These are phyloP conservation scores for Leptinotarsa texana DNA, from an alignment of 1,140 invertebrate genomes.

Conservation along the genomic window DNA sequence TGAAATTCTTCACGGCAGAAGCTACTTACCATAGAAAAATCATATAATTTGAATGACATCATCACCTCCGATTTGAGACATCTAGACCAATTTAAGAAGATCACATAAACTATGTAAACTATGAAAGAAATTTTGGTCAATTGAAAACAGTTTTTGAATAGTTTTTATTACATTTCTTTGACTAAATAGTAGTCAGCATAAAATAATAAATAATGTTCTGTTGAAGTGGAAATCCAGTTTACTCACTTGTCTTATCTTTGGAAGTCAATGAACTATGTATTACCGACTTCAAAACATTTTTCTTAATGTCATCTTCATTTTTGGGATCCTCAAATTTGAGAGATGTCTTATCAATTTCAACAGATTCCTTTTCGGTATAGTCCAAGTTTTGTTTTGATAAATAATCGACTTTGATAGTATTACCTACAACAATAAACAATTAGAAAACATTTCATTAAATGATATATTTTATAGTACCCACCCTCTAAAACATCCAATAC, in stretches of 20 bases:
- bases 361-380: slow-evolving; percentile 3
- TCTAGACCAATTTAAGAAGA: too few relatives aligned
- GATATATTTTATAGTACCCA: background rate
- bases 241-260: slow-evolving; percentile 46
- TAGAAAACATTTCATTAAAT: background rate
- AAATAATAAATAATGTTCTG: too few relatives aligned
- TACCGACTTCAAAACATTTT: slow-evolving; percentile 58
- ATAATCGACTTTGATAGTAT: slow-evolving; percentile 31
- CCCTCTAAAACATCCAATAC: slow-evolving; percentile 27
- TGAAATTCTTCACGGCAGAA: too few relatives aligned
- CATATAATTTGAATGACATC: too few relatives aligned
- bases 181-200: too few relatives aligned
- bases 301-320: slow-evolving; percentile 59
- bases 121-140: too few relatives aligned
- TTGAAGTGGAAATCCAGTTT: slow-evolving; percentile 50
- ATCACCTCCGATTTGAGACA: too few relatives aligned
- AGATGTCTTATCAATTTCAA: slow-evolving; percentile 41
- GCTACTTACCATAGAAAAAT: too few relatives aligned
- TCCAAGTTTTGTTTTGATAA: slow-evolving; percentile 24
- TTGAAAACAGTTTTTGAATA: too few relatives aligned
- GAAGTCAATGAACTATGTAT: slow-evolving; percentile 68
- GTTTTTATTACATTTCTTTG: too few relatives aligned
- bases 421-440: slow-evolving; percentile 26
- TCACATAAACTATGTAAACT: too few relatives aligned
- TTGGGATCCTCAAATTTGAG: slow-evolving; percentile 53